phyloP scores from a whole-genome alignment of 1,140 invertebrate genomes.

The Lethrus apterus region DNA sequence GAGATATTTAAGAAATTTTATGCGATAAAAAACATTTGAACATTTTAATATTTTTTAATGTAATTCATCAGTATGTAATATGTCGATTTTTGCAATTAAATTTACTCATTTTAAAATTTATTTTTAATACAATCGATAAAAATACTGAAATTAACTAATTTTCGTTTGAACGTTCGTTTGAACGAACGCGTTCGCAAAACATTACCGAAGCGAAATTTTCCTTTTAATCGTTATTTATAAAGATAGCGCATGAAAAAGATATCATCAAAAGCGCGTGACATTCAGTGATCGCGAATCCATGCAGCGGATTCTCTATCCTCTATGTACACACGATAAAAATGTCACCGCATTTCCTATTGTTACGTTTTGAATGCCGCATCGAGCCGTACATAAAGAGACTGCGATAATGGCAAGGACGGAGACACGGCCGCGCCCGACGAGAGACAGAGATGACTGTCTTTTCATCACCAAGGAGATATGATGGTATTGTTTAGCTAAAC shows the following conservation, averaged over 20 bases:
- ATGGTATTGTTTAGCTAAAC: conserved; percentile 38
- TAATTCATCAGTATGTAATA: no score
- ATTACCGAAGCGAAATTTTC: no score
- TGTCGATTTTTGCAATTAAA: no score
- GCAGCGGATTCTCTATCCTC: conserved; percentile 28
- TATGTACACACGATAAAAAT: conserved; percentile 34
- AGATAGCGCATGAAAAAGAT: conserved; percentile 14
- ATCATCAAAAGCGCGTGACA: conserved; percentile 21
- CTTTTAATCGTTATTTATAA: conserved; percentile 14
- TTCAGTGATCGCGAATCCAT: conserved; percentile 26
- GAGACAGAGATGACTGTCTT: conserved; percentile 27
- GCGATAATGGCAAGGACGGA: conserved; percentile 28
- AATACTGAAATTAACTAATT: no score
- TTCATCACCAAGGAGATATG: conserved; percentile 37
- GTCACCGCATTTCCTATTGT: conserved; percentile 33
- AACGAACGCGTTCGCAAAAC: no score
- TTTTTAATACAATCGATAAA: no score
- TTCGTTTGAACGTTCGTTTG: no score
- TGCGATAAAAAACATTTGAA: no score
- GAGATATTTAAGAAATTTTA: no score
- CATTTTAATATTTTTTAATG: no score
- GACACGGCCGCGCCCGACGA: conserved; percentile 15
- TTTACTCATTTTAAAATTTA: no score
- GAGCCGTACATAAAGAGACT: conserved; percentile 31
- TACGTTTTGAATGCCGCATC: conserved; percentile 32